Base-by-base conservation (phyloP, 2,797 vertebrate genomes). In the Anguilla megastoma region DNA sequence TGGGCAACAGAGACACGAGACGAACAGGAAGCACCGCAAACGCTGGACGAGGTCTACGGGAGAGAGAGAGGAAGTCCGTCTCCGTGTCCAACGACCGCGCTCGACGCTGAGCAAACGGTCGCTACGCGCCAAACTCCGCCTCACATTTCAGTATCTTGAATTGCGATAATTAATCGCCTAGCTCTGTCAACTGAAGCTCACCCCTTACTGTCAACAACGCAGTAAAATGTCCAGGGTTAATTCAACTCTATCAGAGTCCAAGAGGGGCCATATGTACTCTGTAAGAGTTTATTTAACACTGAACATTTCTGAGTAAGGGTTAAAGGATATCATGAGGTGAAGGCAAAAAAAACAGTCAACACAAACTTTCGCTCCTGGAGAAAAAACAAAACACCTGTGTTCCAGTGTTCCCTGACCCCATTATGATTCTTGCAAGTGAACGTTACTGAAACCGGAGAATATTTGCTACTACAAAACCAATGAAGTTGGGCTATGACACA, bases 1-100 rank as follows among this genome's bases (percentile, higher is more conserved):
- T 88, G 91, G 89, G 91, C 91, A 90, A 56, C 86, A 86, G 91
- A 91, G 93, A 91, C 89, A 85, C 86, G 91, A 91, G 93, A 91
- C 89, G 85, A 85, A 86, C 52, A 90, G 91, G 90, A 94, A 93
- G 91, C 60, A 54, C 87, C 18, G 30, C 0, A 30, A 24, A 45
- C 66, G 12, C 36, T 56, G 63, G 60, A 48, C 90, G 91, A 91
- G 91, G 90, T 91, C 90, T 89, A 90, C 92, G 88, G 90, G 89
- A 91, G 83, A 92, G 89, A 91, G 89, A 91, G 84, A 92, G 89
- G 90, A 93, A 92, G 87, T 89, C 89, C 90, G 66, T 82, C 83
- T 89, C 87, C 41, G 86, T 14, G 74, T 90, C 63, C 50, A 90
- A 76, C 14, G 89, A 87, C 36, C 85, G 16, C 69, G 90, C 85